These are phyloP conservation scores for Pediacus dermestoides DNA, from an alignment of 2,888 invertebrate species.

Conservation along the genomic window DNA sequence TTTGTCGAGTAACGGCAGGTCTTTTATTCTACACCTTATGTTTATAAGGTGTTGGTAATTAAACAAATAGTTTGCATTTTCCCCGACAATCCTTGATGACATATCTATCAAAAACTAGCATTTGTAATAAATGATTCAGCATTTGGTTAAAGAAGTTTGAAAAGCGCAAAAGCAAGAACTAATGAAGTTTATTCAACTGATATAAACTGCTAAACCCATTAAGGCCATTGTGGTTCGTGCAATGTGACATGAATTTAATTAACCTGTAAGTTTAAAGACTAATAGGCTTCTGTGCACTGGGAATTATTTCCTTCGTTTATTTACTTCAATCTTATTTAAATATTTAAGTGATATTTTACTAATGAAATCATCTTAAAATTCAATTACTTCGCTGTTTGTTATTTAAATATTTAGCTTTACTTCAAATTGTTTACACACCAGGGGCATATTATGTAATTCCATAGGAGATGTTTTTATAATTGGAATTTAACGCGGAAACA, in stretches of 20 bases:
- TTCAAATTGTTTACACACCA: no score
- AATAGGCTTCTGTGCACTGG: conserved; percentile 6
- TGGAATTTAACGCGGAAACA: no score
- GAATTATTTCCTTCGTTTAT: conserved; percentile 4
- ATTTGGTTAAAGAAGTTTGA: conserved; percentile 3
- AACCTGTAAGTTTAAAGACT: conserved; percentile 16
- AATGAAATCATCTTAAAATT: conserved; percentile 2
- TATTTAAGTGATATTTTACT: conserved; percentile 4
- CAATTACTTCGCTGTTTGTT: no score
- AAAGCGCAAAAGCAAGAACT: conserved; percentile 8
- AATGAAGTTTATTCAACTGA: conserved; percentile 19
- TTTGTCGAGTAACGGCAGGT: no score
- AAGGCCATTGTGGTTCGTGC: conserved; percentile 16
- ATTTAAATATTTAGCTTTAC: no score
- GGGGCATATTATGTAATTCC: no score
- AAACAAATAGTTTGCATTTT: no score
- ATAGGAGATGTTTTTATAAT: no score
- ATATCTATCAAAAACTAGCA: no score
- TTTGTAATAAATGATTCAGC: conserved; percentile 1
- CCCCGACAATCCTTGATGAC: no score
- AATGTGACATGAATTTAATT: conserved; percentile 17
- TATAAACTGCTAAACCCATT: conserved; percentile 19
- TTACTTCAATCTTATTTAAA: conserved; percentile 5
- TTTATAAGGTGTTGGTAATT: no score
- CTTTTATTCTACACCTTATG: no score